Percentiles rank a stretch among this genome's conserved stretches.
Evolutionary conservation across 2,888 invertebrate species (phyloP).

Genomic region (Drosophila ustulata): DNA sequence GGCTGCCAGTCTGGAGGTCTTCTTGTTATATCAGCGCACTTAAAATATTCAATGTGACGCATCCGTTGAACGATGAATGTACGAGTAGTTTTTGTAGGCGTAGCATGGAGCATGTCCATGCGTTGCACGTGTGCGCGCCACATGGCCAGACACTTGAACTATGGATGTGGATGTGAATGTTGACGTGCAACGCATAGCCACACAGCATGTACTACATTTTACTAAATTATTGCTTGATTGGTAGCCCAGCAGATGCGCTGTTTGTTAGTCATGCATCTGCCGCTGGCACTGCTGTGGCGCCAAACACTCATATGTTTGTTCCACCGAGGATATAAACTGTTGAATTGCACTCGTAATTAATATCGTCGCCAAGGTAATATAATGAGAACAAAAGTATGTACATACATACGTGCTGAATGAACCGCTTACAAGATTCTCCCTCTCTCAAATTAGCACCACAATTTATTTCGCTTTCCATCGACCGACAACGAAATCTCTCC

Average conservation of each 20-base stretch:
- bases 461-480: slow-evolving; percentile 71
- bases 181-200: slow-evolving; percentile 53
- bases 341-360: slow-evolving; percentile 63
- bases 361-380: slow-evolving; percentile 74
- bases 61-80: slow-evolving; percentile 65
- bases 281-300: slow-evolving; percentile 54
- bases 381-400: slow-evolving; percentile 57
- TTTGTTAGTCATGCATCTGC: slow-evolving; percentile 35
- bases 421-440: slow-evolving; percentile 15
- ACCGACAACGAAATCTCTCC: slow-evolving; percentile 38
- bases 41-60: slow-evolving; percentile 78
- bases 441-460: slow-evolving; percentile 43
- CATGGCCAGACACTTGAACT: slow-evolving; percentile 52
- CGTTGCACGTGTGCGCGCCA: slow-evolving; percentile 66
- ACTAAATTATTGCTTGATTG: slow-evolving; percentile 67
- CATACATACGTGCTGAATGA: slow-evolving; percentile 20
- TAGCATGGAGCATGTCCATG: slow-evolving; percentile 59
- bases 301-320: slow-evolving; percentile 45
- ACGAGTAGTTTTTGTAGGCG: slow-evolving; percentile 62
- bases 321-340: slow-evolving; percentile 52
- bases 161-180: slow-evolving; percentile 14
- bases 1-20: slow-evolving; percentile 45
- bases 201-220: slow-evolving; percentile 30
- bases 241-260: slow-evolving; percentile 63
- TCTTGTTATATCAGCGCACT: slow-evolving; percentile 70